phyloP scores from a whole-genome alignment of 2,888 invertebrate species.

The Bruchidius siliquastri region DNA sequence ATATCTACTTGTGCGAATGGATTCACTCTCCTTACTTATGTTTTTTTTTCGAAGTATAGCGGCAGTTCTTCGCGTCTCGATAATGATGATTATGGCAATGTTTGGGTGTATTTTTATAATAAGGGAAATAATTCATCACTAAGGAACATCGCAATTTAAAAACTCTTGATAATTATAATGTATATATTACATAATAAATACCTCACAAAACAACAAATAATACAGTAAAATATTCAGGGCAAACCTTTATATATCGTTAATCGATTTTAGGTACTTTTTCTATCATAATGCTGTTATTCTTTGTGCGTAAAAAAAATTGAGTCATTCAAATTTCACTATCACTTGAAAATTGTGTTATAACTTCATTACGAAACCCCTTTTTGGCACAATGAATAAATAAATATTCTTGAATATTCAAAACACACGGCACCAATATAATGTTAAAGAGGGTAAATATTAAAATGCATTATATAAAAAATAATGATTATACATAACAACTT shows the following conservation, averaged over 20 bases:
- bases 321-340: background rate
- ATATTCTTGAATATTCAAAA: background rate
- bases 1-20: too few species aligned
- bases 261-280: background rate
- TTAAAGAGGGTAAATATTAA: background rate
- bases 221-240: background rate
- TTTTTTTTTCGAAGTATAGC: too few species aligned
- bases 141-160: background rate
- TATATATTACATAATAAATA: background rate
- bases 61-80: too few species aligned
- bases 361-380: background rate
- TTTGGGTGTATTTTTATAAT: too few species aligned
- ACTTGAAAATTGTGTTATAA: background rate
- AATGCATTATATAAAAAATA: background rate
- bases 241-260: background rate
- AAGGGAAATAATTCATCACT: too few species aligned
- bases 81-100: too few species aligned
- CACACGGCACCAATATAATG: background rate
- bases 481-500: background rate
- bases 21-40: too few species aligned
- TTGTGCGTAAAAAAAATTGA: background rate
- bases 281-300: background rate
- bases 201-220: background rate
- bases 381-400: background rate
- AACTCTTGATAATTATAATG: background rate